A percentile compares a stretch with the other conserved stretches of the same genome.
Evolutionary conservation across 2,797 vertebrate species (phyloP).

Genomic region (Hypotaenidia philippensis): DNA sequence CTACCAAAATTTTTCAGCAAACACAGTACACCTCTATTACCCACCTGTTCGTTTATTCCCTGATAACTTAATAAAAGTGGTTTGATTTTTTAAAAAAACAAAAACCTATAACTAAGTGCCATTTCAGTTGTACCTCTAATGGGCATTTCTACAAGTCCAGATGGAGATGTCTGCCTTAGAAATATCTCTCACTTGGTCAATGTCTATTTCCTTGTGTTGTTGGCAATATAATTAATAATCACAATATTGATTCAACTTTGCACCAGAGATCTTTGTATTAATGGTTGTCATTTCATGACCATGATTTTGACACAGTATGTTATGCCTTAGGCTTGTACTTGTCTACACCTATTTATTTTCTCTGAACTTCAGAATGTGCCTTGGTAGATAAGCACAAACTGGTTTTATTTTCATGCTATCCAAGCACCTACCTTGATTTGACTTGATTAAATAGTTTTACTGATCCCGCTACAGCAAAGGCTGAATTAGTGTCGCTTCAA

Average conservation of each 20-base stretch:
- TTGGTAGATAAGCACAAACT: slow-evolving; percentile 35
- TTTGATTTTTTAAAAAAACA: neutral
- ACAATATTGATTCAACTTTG: neutral
- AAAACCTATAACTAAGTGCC: neutral
- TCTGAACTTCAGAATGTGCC: slow-evolving; percentile 19
- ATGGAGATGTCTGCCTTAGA: slow-evolving; percentile 10
- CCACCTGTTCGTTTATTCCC: neutral
- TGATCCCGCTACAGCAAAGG: slow-evolving; percentile 12
- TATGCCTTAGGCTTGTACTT: slow-evolving; percentile 59
- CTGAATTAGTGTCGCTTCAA: slow-evolving; percentile 48
- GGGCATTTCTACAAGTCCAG: neutral
- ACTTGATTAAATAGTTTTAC: slow-evolving; percentile 32
- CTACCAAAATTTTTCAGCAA: neutral
- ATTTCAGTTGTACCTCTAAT: neutral
- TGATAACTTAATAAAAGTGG: neutral
- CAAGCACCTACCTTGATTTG: slow-evolving; percentile 53
- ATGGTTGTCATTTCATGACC: slow-evolving; percentile 12
- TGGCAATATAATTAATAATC: slow-evolving; percentile 26
- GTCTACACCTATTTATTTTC: slow-evolving; percentile 67
- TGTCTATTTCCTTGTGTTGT: neutral
- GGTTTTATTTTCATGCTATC: slow-evolving; percentile 48
- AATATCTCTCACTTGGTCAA: neutral
- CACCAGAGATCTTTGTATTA: neutral
- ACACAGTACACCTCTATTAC: neutral
- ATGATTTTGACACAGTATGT: slow-evolving; percentile 34